Evolutionary conservation across 2,888 invertebrate genomes (phyloP), one percentile per base, ranked within the genome.

Genomic region (Apotomis capreana): DNA sequence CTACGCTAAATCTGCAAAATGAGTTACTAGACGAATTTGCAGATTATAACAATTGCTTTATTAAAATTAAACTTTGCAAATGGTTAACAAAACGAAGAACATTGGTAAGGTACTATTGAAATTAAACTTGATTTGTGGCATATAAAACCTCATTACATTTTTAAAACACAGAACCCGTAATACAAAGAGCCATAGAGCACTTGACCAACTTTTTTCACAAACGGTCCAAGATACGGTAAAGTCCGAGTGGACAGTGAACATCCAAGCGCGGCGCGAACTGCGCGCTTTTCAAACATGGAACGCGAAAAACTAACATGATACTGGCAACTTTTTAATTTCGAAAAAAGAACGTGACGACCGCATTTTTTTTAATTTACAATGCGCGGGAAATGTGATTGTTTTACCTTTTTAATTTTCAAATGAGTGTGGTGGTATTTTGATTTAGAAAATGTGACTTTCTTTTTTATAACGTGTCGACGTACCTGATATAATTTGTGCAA

Each of bases 401-500:
- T 74, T 74, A 74, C 75, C 64, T 51, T 70, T 70, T 65, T 12
- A 13, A 65, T 64, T 68, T 15, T 6, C 5, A 49, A 9, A 44
- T 49, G 13, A 12, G 4, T 15, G 71, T 46, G 69, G 49, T 61
- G 44, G 52, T 40, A 6, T 54, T 68, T 60, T 70, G 63, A 67
- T 69, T 37, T 69, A 4, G 49, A 62, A 68, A 61, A 70, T 73
- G 75, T 76, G 76, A 76, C 76, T 75, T 63, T 75, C 60, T 46
- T 69, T 54, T 68, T 69, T 58, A 65, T 68, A 68, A 74, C 73
- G 59, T 73, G 69, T 69, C 49, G 40, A 60, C 40, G 80, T 80
- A 80, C 80, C 80, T 80, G 80, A 74, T 72, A 64, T 67, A 68
- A 58, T 67, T 77, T 81, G 91, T 92, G 91, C 91, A 92, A 92